These are phyloP conservation scores for Pogonophryne albipinna DNA, from an alignment of 2,797 vertebrate species.

Conservation along the genomic window DNA sequence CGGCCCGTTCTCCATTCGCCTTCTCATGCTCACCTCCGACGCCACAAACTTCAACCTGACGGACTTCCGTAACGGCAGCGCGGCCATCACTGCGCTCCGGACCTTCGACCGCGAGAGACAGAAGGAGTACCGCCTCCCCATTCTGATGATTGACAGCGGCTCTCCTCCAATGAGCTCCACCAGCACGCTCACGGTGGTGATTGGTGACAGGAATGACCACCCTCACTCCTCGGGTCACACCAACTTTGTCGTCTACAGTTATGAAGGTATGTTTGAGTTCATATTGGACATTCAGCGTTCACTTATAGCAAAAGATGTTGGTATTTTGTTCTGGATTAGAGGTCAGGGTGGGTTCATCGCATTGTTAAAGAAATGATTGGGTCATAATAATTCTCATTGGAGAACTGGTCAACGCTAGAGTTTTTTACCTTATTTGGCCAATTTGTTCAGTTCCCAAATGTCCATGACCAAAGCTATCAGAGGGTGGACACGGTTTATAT, in stretches of 20 bases:
- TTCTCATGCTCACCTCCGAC: conserved; percentile 80
- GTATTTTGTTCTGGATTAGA: not conserved
- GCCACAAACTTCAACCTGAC: conserved; percentile 86
- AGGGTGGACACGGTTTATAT: too few species aligned
- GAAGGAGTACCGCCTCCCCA: conserved; percentile 86
- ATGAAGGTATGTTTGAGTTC: conserved; percentile 82
- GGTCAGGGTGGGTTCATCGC: not conserved
- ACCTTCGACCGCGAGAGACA: conserved; percentile 91
- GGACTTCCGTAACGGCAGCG: conserved; percentile 89
- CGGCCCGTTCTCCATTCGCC: conserved; percentile 87
- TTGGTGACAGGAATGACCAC: conserved; percentile 92
- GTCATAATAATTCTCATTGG: not conserved
- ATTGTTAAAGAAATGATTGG: not conserved
- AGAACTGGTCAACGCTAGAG: too few species aligned
- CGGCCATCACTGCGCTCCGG: conserved; percentile 83
- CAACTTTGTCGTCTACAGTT: conserved; percentile 89
- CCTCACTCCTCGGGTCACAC: conserved; percentile 88
- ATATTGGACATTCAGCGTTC: too few species aligned
- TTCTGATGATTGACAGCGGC: conserved; percentile 91
- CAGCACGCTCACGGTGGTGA: conserved; percentile 86
- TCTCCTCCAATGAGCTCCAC: conserved; percentile 90
- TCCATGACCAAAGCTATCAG: too few species aligned
- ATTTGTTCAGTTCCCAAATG: too few species aligned
- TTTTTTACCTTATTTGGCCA: too few species aligned
- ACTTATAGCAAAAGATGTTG: too few species aligned